Conservation (phyloP, 2,797 vertebrate genomes). For the Uromys caudimaculatus region DNA sequence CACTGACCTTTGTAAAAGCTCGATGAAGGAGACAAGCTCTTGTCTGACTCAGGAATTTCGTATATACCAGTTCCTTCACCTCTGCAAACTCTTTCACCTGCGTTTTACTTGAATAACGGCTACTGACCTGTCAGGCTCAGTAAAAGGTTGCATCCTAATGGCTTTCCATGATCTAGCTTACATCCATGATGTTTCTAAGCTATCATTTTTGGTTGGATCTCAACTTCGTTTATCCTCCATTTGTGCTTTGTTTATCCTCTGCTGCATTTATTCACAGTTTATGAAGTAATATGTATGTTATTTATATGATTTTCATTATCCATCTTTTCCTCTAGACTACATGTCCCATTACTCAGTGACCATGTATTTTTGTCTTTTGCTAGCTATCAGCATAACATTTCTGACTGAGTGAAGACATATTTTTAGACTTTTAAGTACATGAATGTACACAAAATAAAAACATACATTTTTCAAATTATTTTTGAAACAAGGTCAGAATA, state of each 20-base stretch:
- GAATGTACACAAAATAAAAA: conserved; percentile 37
- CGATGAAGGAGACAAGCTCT: neutral
- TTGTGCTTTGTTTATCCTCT: neutral
- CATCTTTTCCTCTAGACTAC: neutral
- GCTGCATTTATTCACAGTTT: neutral
- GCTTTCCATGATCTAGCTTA: neutral
- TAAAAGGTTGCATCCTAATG: neutral
- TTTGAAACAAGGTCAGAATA: neutral
- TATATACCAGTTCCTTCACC: neutral
- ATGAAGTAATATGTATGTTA: neutral
- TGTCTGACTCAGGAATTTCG: neutral
- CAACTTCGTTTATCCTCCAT: neutral
- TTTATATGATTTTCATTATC: conserved; percentile 20
- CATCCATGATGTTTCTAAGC: neutral
- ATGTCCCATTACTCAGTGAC: neutral
- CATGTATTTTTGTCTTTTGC: conserved; percentile 26
- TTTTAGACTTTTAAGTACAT: conserved; percentile 34
- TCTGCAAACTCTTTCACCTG: neutral
- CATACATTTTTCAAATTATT: conserved; percentile 18
- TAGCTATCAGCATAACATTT: neutral
- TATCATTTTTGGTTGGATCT: neutral
- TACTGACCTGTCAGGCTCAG: neutral
- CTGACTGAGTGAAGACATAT: neutral
- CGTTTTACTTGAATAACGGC: conserved; percentile 21
- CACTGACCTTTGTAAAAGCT: neutral